Evolutionary conservation across 2,797 vertebrate species (phyloP), one percentile per base, ranked within the genome.

Genomic region (Iguana delicatissima): DNA sequence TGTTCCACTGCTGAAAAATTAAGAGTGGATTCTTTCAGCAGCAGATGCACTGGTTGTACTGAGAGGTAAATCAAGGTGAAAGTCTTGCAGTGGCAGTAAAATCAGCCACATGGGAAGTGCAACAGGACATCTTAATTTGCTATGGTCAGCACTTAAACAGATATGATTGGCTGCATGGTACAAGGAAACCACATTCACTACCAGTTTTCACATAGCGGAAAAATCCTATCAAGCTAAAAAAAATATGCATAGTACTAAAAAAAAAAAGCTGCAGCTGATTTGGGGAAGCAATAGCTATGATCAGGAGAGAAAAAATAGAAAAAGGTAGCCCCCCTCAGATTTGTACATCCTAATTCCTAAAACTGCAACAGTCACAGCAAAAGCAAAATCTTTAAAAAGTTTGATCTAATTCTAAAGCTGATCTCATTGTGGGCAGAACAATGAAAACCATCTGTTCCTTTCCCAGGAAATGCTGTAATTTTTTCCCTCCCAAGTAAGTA

Each of bases 401-500:
- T 90, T 10, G 74, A n/a, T 6, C 3, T 42, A 55, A 35, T 24
- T n/a, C 5, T n/a, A 24, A 50, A 83, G 84, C 0, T 6, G n/a
- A 62, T 29, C 76, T 87, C 76, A 0, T 4, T 90, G 85, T 52
- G 77, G 81, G 35, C 22, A 90, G 89, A 18, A 18, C 85, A 91
- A 74, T 7, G 12, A 20, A 35, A 73, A 79, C 4, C 55, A 67
- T 79, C 80, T 26, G 79, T 86, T 82, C 32, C 20, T 50, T 62
- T 82, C 42, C 42, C 52, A 85, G n/a, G 76, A 81, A 80, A 69
- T 46, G 69, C 35, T 38, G 12, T 18, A 16, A 84, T 84, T 85
- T 77, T 92, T 89, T 2, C 80, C 1, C 87, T 86, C 89, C 90
- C n/a, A 90, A 90, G 35, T 89, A 38, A 26, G n/a, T 73, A 89